Evolutionary conservation across 2,888 invertebrate genomes (phyloP).

Genomic region (Leptarthrus brevirostris): DNA sequence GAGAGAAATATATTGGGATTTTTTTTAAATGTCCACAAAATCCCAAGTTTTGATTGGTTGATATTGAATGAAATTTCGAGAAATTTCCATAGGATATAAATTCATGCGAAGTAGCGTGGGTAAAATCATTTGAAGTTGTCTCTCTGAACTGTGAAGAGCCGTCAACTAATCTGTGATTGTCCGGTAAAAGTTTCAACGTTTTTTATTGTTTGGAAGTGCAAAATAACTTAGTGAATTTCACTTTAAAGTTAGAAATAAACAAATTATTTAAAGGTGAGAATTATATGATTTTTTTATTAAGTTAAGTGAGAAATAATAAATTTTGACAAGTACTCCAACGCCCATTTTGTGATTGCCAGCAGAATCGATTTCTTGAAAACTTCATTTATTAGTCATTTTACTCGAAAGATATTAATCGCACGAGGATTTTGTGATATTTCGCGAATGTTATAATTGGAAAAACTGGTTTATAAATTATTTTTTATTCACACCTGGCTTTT

Average conservation of each 20-base stretch:
- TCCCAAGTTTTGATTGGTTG: conserved; percentile 8
- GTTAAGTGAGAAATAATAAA: too few relatives aligned
- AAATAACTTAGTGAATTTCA: not conserved
- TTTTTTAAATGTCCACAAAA: not conserved
- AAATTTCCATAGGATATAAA: conserved; percentile 35
- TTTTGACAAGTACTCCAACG: too few relatives aligned
- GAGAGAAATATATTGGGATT: too few relatives aligned
- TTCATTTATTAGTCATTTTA: too few relatives aligned
- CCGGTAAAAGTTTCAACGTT: conserved; percentile 45
- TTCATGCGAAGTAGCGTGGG: not conserved
- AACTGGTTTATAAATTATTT: too few relatives aligned
- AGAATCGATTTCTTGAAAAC: too few relatives aligned
- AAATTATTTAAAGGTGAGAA: not conserved
- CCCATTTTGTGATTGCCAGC: not conserved
- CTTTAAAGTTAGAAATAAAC: not conserved
- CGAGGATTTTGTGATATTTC: too few relatives aligned
- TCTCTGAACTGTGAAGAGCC: conserved; percentile 22
- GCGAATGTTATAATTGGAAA: too few relatives aligned
- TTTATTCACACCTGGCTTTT: too few relatives aligned
- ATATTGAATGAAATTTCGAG: conserved; percentile 9
- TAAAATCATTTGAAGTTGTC: conserved; percentile 28
- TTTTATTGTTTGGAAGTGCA: conserved; percentile 7
- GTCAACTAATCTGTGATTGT: conserved; percentile 9
- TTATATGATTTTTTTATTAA: not conserved
- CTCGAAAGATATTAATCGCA: too few relatives aligned